Conservation (phyloP, 2,797 vertebrate genomes). For the Phyllotis vaccarum region DNA sequence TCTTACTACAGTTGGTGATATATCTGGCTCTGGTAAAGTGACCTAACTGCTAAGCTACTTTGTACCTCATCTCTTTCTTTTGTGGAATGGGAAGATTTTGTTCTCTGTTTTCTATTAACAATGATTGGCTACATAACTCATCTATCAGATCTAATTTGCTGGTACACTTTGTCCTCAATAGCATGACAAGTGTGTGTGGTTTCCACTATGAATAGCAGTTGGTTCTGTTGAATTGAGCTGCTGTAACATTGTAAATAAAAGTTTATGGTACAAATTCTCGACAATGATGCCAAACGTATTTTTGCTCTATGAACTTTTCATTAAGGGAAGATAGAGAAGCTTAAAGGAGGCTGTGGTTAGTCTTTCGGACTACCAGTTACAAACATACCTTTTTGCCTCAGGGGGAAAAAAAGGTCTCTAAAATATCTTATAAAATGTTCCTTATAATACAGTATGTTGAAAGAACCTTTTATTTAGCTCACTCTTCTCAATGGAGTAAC, state of each 20-base stretch:
- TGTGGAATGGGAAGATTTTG: not conserved
- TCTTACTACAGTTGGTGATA: too few relatives aligned
- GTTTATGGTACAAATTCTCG: not conserved
- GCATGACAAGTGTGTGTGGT: not conserved
- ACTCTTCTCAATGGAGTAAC: constrained; percentile 40
- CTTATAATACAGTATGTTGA: not conserved
- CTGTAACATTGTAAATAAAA: not conserved
- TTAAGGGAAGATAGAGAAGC: constrained; percentile 43
- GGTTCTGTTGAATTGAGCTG: not conserved
- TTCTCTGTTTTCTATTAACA: not conserved
- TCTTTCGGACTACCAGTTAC: not conserved
- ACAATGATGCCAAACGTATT: not conserved
- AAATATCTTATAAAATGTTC: constrained; percentile 11
- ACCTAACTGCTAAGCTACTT: not conserved
- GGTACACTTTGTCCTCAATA: not conserved
- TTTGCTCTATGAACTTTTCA: not conserved
- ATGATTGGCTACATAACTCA: not conserved
- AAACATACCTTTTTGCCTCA: constrained; percentile 46
- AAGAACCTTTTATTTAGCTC: constrained; percentile 52
- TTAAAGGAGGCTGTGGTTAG: not conserved
- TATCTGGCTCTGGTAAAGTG: not conserved
- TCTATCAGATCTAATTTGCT: not conserved
- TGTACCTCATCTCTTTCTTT: not conserved
- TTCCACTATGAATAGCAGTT: not conserved
- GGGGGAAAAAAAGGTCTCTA: not conserved